phyloP scores from a whole-genome alignment of 2,797 vertebrate species.

The Sebastes oblongus region DNA sequence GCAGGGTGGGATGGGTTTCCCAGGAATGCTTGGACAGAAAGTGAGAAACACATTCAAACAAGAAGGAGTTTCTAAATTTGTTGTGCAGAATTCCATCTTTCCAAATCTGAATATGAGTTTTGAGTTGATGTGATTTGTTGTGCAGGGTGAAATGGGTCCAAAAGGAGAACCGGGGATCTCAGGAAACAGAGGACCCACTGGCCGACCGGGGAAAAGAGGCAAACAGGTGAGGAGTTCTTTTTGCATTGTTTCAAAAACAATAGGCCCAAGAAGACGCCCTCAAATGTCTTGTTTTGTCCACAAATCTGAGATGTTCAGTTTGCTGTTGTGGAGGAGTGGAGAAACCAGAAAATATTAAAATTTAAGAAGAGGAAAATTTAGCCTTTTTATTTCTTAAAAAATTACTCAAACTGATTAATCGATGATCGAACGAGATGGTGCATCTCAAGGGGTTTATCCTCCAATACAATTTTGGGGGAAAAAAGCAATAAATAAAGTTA shows the following conservation, averaged over 20 bases:
- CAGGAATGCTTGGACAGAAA: slow-evolving; percentile 98
- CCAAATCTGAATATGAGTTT: background rate
- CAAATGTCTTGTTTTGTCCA: too few relatives aligned
- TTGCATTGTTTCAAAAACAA: background rate
- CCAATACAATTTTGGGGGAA: too few relatives aligned
- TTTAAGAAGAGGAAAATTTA: too few relatives aligned
- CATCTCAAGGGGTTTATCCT: too few relatives aligned
- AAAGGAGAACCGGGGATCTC: slow-evolving; percentile 93
- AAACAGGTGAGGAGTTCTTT: slow-evolving; percentile 88
- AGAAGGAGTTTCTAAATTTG: background rate
- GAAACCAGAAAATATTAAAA: too few relatives aligned
- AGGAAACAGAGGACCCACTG: slow-evolving; percentile 95
- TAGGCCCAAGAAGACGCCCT: fast-evolving
- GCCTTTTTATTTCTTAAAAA: too few relatives aligned
- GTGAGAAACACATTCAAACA: slow-evolving; percentile 74
- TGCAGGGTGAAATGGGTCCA: slow-evolving; percentile 97
- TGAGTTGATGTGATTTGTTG: slow-evolving; percentile 27
- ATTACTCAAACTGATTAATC: too few relatives aligned
- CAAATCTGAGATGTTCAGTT: too few relatives aligned
- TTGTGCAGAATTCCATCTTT: background rate
- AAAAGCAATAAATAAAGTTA: background rate
- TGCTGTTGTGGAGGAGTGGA: too few relatives aligned
- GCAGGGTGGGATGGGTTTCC: slow-evolving; percentile 92
- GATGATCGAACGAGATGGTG: too few relatives aligned
- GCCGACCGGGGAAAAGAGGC: slow-evolving; percentile 96